Evolutionary conservation across 1,140 invertebrate species (phyloP).

Genomic region (Oscheius sp.): DNA sequence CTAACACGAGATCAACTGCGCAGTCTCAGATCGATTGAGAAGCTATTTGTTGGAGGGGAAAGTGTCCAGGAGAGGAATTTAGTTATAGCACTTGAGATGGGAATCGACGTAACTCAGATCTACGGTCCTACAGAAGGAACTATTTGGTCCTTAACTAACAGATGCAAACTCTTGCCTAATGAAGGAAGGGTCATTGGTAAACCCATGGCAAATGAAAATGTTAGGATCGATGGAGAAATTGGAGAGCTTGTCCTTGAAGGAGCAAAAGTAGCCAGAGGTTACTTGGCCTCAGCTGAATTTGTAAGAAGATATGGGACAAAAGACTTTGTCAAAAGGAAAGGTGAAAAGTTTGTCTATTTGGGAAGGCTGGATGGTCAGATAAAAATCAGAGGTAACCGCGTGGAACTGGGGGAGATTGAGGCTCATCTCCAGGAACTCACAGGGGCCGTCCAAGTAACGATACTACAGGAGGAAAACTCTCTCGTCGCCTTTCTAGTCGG

Average conservation of each 20-base stretch:
- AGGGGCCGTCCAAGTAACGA: background rate
- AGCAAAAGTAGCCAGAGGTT: constrained; percentile 22
- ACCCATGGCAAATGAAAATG: constrained; percentile 9
- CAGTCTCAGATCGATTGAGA: constrained; percentile 24
- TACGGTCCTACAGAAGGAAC: constrained; percentile 56
- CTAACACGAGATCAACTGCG: constrained; percentile 30
- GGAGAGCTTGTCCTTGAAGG: constrained; percentile 33
- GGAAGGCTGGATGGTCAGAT: constrained; percentile 42
- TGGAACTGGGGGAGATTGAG: constrained; percentile 24
- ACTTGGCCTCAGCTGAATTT: constrained; percentile 4
- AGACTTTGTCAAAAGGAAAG: constrained; percentile 17
- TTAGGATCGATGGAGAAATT: background rate
- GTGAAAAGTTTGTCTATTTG: constrained; percentile 25
- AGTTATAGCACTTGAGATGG: background rate
- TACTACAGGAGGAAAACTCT: constrained; percentile 11
- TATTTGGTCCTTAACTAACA: constrained; percentile 42
- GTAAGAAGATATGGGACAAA: constrained; percentile 11
- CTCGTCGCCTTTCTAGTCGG: constrained; percentile 34
- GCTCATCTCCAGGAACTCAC: background rate
- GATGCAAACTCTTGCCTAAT: constrained; percentile 10
- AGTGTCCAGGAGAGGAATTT: constrained; percentile 30
- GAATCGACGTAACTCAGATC: constrained; percentile 44
- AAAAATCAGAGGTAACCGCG: constrained; percentile 42
- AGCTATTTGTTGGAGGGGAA: constrained; percentile 50
- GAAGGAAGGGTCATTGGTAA: constrained; percentile 42